These are phyloP conservation scores for Amphiura filiformis DNA, from an alignment of 35 echinoderm and acorn worm species.

Conservation along the genomic window DNA sequence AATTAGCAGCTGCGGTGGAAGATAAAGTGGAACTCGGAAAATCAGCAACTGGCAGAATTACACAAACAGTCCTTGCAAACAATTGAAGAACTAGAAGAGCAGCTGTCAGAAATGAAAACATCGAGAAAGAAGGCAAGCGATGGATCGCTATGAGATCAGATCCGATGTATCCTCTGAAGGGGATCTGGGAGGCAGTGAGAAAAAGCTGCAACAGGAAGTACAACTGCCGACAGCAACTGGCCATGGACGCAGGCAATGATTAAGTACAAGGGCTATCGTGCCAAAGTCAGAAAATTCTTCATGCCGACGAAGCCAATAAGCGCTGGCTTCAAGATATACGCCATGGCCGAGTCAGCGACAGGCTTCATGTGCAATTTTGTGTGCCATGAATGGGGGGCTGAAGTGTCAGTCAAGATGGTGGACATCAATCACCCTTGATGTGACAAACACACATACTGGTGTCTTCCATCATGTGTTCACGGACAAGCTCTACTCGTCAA, in stretches of 20 bases:
- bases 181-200: neutral
- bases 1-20: neutral
- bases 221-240: too few relatives aligned
- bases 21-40: neutral
- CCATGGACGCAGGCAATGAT: neutral
- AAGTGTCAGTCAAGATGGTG: neutral
- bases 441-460: neutral
- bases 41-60: neutral
- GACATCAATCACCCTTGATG: neutral
- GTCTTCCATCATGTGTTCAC: neutral
- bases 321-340: neutral
- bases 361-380: neutral
- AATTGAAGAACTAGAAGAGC: neutral
- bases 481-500: neutral
- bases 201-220: neutral
- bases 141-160: too few relatives aligned
- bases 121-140: too few relatives aligned
- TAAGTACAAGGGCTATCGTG: neutral
- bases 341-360: neutral
- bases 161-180: neutral
- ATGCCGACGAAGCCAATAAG: neutral
- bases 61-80: neutral
- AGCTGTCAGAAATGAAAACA: neutral
- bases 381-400: neutral
- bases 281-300: neutral